Evolutionary conservation across 2,113 vertebrate species (phyloP).

Genomic region (Nothocercus julius): DNA sequence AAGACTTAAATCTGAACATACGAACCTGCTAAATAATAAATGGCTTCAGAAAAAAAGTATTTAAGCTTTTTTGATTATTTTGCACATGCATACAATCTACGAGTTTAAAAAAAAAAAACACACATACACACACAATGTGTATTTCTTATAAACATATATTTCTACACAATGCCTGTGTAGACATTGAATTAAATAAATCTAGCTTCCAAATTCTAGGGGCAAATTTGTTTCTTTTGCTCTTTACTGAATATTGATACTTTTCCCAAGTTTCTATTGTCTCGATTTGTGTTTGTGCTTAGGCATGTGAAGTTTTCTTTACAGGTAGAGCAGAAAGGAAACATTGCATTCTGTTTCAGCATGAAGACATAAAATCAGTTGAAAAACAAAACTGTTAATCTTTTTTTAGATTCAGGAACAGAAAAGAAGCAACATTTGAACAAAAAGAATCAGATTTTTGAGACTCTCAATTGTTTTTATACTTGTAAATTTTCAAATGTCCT

Average conservation of each 20-base stretch:
- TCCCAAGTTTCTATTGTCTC: background rate
- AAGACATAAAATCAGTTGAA: background rate
- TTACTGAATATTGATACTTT: background rate
- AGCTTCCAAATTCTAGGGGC: background rate
- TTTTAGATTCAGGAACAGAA: slow-evolving; percentile 23
- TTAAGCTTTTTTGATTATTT: background rate
- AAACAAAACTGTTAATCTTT: slow-evolving; percentile 17
- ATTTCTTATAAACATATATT: background rate
- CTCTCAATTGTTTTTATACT: slow-evolving; percentile 4
- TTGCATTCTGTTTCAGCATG: background rate
- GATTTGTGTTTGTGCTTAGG: background rate
- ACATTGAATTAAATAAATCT: background rate
- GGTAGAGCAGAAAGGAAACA: slow-evolving; percentile 6
- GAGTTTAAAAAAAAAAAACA: background rate
- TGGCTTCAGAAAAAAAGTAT: too few relatives aligned
- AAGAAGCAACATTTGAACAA: slow-evolving; percentile 6
- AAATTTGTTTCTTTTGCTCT: background rate
- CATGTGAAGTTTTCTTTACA: background rate
- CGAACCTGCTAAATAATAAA: background rate
- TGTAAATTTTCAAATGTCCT: slow-evolving; percentile 20
- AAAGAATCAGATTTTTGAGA: slow-evolving; percentile 23
- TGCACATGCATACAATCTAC: rapidly evolving
- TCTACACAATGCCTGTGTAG: too few relatives aligned
- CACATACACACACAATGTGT: background rate
- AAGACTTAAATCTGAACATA: rapidly evolving